A percentile compares a stretch with the other conserved stretches of the same genome.
Evolutionary conservation across 2,113 vertebrate species (phyloP).

Genomic region (Cyanocitta stelleri): DNA sequence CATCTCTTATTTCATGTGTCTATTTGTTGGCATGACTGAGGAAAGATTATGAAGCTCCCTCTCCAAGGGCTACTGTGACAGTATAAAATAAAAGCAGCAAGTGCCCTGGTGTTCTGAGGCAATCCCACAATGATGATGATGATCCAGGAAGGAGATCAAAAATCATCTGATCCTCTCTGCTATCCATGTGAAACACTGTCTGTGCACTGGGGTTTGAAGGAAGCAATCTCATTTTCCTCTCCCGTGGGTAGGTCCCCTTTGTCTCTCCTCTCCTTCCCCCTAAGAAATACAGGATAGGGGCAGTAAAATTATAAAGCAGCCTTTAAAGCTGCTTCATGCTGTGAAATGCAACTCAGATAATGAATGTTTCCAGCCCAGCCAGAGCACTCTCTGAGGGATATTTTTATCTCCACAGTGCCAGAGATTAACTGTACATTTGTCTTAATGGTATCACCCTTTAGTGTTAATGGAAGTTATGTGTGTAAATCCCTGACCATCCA

Average conservation of each 20-base stretch:
- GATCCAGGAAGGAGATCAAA: not conserved
- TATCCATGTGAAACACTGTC: not conserved
- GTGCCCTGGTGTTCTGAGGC: not conserved
- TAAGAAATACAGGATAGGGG: not conserved
- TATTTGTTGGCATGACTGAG: not conserved
- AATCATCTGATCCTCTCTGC: not conserved
- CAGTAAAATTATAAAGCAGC: not conserved
- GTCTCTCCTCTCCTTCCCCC: not conserved
- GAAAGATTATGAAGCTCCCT: not conserved
- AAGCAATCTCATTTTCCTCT: not conserved
- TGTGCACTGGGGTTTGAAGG: not conserved
- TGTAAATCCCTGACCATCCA: constrained; percentile 57
- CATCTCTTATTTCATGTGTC: not conserved
- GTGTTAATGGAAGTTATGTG: constrained; percentile 59
- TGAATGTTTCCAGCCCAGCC: not conserved
- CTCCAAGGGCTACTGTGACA: not conserved
- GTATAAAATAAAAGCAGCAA: not conserved
- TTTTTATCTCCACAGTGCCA: constrained; percentile 40
- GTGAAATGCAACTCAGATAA: constrained; percentile 1
- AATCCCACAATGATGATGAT: not conserved
- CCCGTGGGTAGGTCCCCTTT: not conserved
- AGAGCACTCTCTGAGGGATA: not conserved
- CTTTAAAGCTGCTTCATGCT: not conserved
- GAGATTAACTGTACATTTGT: constrained; percentile 61
- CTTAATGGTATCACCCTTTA: constrained; percentile 45